Conservation (phyloP, 2,113 vertebrate species). For the Alces alces region DNA sequence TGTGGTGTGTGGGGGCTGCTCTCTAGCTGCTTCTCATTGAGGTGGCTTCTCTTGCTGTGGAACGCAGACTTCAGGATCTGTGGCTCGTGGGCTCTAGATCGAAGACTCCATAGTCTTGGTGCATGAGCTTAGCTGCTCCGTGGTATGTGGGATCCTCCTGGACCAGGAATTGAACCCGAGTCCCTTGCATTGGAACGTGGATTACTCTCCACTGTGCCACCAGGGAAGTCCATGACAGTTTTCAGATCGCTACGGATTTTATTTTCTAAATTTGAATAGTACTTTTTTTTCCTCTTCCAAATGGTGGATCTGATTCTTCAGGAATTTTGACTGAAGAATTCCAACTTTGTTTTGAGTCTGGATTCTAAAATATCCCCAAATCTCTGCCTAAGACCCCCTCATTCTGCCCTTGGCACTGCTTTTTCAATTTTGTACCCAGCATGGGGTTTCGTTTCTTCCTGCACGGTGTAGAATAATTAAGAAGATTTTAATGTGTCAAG, state of each 20-base stretch:
- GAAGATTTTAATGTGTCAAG: background rate
- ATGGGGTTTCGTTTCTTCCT: background rate
- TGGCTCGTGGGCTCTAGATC: background rate
- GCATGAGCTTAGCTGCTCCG: background rate
- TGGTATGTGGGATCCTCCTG: background rate
- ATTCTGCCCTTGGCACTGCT: background rate
- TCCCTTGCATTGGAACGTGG: background rate
- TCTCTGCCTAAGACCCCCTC: background rate
- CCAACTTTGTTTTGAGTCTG: background rate
- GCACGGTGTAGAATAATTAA: background rate
- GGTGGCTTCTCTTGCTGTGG: background rate
- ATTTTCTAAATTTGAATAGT: background rate
- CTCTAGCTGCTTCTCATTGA: background rate
- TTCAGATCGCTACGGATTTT: background rate
- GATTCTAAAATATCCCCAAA: background rate
- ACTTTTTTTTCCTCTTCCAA: background rate
- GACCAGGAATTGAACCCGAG: background rate
- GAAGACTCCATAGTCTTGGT: background rate
- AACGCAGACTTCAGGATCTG: background rate
- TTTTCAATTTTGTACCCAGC: background rate
- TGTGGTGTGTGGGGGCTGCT: background rate
- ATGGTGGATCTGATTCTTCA: background rate
- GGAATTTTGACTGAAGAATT: background rate
- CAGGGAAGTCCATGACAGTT: background rate
- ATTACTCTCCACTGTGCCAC: background rate